Conservation (phyloP, 2,113 vertebrate genomes). For the Onychostruthus taczanowskii region DNA sequence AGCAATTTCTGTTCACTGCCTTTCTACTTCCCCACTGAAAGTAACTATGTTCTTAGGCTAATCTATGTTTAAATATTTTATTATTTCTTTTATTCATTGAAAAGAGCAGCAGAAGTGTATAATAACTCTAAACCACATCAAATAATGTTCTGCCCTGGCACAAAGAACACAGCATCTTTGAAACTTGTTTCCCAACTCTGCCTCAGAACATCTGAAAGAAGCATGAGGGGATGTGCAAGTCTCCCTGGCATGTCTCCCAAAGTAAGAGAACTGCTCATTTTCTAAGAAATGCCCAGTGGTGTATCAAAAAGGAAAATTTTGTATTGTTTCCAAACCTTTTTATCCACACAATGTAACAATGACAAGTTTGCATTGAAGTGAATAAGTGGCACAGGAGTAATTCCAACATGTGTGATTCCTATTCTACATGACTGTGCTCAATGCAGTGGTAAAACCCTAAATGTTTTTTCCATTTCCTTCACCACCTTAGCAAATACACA, state of each 20-base stretch:
- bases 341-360: not conserved
- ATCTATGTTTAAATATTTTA: not conserved
- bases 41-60: constrained; percentile 6
- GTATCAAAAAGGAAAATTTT: not conserved
- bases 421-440: not conserved
- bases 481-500: not conserved
- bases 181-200: not conserved
- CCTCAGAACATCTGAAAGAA: not conserved
- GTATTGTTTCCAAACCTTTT: not conserved
- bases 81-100: not conserved
- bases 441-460: not conserved
- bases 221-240: not conserved
- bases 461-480: not conserved
- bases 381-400: not conserved
- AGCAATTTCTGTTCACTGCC: constrained; percentile 1
- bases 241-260: not conserved
- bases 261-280: not conserved
- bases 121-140: not conserved
- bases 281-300: not conserved
- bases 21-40: not conserved
- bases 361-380: not conserved
- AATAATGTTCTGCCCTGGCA: not conserved
- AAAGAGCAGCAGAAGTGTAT: not conserved
- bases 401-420: fast-evolving
- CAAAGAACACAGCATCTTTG: not conserved